Evolutionary conservation across 1,140 invertebrate species (phyloP).

Genomic region (Scaptodrosophila lebanonensis): DNA sequence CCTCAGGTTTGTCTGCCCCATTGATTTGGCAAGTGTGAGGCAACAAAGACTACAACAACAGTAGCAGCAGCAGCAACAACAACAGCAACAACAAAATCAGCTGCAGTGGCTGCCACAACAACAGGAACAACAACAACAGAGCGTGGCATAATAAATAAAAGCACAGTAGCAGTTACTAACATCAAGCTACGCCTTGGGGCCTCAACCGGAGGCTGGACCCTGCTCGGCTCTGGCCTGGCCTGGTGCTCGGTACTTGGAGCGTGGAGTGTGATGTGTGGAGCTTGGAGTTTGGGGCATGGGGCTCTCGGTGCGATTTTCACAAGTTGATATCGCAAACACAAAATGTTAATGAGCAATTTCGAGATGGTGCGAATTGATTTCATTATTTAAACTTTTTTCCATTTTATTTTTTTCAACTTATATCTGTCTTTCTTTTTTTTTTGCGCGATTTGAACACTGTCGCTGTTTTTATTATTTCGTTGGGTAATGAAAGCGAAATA

Average conservation of each 20-base stretch:
- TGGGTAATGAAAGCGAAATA: slow-evolving; percentile 74
- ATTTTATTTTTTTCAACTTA: slow-evolving; percentile 32
- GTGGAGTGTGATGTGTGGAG: slow-evolving; percentile 8
- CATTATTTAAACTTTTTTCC: slow-evolving; percentile 75
- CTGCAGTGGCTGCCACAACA: too few relatives aligned
- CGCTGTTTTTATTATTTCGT: slow-evolving; percentile 32
- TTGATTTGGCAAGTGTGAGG: too few relatives aligned
- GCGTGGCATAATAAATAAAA: slow-evolving; percentile 72
- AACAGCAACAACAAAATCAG: slow-evolving; percentile 26
- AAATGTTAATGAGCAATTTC: slow-evolving; percentile 78
- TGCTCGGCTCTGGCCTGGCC: slow-evolving; percentile 12
- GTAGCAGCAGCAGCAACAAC: slow-evolving; percentile 28
- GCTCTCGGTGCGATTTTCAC: slow-evolving; percentile 70
- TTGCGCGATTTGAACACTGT: slow-evolving; percentile 13
- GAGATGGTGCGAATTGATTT: slow-evolving; percentile 77
- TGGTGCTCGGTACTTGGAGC: slow-evolving; percentile 9
- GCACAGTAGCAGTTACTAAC: slow-evolving; percentile 71
- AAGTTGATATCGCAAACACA: slow-evolving; percentile 77
- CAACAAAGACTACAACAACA: too few relatives aligned
- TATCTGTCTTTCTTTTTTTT: slow-evolving; percentile 38
- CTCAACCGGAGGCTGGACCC: slow-evolving; percentile 48
- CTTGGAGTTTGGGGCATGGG: slow-evolving; percentile 23
- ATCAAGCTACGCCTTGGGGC: slow-evolving; percentile 61
- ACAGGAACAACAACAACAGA: slow-evolving; percentile 43
- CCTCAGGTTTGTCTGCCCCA: too few relatives aligned